Evolutionary conservation across 2,888 invertebrate genomes (phyloP).

Genomic region (Synanthedon myopaeformis): DNA sequence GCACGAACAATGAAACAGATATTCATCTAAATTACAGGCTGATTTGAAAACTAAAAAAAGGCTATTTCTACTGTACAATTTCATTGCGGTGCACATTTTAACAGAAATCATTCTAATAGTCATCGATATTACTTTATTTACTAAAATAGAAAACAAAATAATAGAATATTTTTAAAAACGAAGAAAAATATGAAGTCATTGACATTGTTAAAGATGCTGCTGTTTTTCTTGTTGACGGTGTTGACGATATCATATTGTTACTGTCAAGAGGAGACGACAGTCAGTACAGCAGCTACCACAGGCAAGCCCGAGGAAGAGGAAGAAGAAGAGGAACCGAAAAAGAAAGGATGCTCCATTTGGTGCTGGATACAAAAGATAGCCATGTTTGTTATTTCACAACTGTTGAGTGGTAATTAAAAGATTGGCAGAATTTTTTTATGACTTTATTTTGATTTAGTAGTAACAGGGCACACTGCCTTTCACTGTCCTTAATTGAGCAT

Average conservation of each 20-base stretch:
- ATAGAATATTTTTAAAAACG: too few relatives aligned
- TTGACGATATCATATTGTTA: slow-evolving; percentile 24
- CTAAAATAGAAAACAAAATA: too few relatives aligned
- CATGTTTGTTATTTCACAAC: slow-evolving; percentile 60
- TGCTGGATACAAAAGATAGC: slow-evolving; percentile 67
- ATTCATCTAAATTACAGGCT: background rate
- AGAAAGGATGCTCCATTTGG: slow-evolving; percentile 60
- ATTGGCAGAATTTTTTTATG: background rate
- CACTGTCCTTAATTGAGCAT: too few relatives aligned
- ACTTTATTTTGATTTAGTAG: too few relatives aligned
- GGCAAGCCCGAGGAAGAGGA: slow-evolving; percentile 30
- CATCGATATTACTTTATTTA: too few relatives aligned
- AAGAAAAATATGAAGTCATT: slow-evolving; percentile 13
- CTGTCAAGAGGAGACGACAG: slow-evolving; percentile 41
- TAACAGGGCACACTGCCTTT: too few relatives aligned
- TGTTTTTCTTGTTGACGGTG: slow-evolving; percentile 21
- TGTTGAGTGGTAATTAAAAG: slow-evolving; percentile 41
- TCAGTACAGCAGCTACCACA: slow-evolving; percentile 31
- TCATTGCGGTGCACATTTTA: background rate
- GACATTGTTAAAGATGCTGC: slow-evolving; percentile 19
- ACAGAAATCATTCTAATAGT: background rate
- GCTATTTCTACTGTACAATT: background rate
- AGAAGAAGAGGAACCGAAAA: slow-evolving; percentile 47
- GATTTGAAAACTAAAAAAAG: background rate
- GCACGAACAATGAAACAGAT: too few relatives aligned